Conservation (phyloP, 2,113 vertebrate species). For the Peromyscus maniculatus region DNA sequence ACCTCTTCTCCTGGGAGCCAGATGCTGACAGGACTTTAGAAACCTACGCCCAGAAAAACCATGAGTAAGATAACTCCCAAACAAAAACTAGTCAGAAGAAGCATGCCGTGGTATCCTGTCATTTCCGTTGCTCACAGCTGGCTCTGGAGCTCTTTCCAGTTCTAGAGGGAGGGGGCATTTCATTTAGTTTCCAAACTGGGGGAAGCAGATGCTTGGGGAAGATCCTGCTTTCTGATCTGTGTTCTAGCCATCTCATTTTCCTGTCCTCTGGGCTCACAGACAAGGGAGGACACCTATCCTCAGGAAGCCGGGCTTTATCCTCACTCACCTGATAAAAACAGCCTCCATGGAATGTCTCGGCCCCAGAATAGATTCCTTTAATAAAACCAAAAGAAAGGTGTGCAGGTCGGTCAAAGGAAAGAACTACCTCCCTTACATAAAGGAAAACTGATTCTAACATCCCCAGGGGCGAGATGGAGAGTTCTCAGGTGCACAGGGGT, state of each 20-base stretch:
- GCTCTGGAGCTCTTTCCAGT: not conserved
- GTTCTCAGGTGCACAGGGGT: not conserved
- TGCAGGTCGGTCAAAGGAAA: not conserved
- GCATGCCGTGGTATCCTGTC: not conserved
- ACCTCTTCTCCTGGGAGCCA: not conserved
- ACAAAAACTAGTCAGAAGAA: not conserved
- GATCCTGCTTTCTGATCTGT: not conserved
- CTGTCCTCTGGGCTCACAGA: not conserved
- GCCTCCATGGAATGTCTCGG: slow-evolving; percentile 36
- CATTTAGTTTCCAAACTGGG: slow-evolving; percentile 60
- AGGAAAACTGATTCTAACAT: not conserved
- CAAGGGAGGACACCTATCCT: not conserved
- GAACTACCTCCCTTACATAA: not conserved
- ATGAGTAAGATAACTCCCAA: not conserved
- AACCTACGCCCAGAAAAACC: not conserved
- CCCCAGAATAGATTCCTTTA: slow-evolving; percentile 16
- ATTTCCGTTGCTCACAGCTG: not conserved
- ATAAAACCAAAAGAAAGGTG: not conserved
- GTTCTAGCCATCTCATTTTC: slow-evolving; percentile 18
- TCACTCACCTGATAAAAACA: slow-evolving; percentile 4
- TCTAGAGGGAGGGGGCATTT: slow-evolving; percentile 18
- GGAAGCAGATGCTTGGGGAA: slow-evolving; percentile 41
- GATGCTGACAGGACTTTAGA: not conserved
- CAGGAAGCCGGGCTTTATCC: not conserved
- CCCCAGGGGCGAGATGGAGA: not conserved